Percentiles rank a stretch among this genome's conserved stretches.
phyloP scores from a whole-genome alignment of 2,888 invertebrate genomes.

The Leucoptera coffeella region DNA sequence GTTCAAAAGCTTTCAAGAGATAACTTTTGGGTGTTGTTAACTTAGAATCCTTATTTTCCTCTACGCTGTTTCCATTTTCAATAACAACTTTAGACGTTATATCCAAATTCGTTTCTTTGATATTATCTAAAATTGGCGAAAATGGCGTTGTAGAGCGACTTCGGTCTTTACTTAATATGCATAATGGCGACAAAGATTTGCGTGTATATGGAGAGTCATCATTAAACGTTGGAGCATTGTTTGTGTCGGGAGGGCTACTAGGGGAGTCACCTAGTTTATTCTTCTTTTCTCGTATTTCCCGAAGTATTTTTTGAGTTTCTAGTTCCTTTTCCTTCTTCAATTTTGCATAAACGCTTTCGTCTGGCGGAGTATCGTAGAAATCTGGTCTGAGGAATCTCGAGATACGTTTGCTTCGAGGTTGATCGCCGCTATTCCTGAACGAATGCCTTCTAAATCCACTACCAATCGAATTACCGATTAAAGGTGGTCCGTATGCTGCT shows the following conservation, averaged over 20 bases:
- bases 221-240: conserved; percentile 14
- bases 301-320: conserved; percentile 60
- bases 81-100: conserved; percentile 5
- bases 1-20: conserved; percentile 35
- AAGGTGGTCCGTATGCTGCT: conserved; percentile 23
- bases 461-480: conserved; percentile 6
- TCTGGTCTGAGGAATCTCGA: conserved; percentile 73
- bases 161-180: conserved; percentile 24
- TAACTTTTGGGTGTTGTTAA: conserved; percentile 54
- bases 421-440: conserved; percentile 20
- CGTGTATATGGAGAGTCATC: conserved; percentile 16
- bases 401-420: conserved; percentile 56
- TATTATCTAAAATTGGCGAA: conserved; percentile 44
- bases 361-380: conserved; percentile 64
- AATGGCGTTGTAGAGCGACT: conserved; percentile 44
- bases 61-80: conserved; percentile 15
- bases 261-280: conserved; percentile 26
- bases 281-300: conserved; percentile 61
- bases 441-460: conserved; percentile 18
- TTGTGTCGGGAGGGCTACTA: conserved; percentile 16
- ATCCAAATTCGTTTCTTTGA: conserved; percentile 32
- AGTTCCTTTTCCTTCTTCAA: conserved; percentile 61
- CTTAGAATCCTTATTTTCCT: conserved; percentile 28
- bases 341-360: conserved; percentile 59
- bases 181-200: conserved; percentile 29